Evolutionary conservation across 2,888 invertebrate species (phyloP), one percentile per base, ranked within the genome.

Genomic region (Drosophila prolongata): DNA sequence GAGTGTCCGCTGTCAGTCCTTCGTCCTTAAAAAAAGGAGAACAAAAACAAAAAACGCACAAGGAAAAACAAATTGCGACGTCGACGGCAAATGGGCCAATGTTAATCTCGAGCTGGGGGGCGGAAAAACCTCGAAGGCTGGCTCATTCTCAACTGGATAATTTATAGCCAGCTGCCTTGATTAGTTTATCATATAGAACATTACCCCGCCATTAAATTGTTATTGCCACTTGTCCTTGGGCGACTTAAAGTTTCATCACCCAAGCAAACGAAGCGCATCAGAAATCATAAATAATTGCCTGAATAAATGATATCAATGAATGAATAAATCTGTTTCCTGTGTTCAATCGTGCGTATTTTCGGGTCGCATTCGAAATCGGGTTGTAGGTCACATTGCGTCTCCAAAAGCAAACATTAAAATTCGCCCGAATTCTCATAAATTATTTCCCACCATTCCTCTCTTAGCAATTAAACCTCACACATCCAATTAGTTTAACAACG

Each of bases 401-500:
- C 55, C 34, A 34, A 13, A 24, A 10, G 19, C 24, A 13, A 43
- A 10, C 44, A 34, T 59, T 47, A 47, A 34, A 38, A 16, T 24
- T 34, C 44, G 30, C 14, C 34, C 13, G 8, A 54, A 64, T 38
- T 57, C 54, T 43, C 70, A 73, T 79, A 49, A 79, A 80, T 79
- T 78, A 79, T 80, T 80, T 79, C 37, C 47, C 38, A 52, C 38
- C 27, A 55, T 65, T 75, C 68, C 70, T 75, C 50, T 62, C 50
- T 44, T 55, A 62, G 70, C 81, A 85, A 85, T 82, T 82, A 80
- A 82, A 72, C 69, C 74, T 50, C 54, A 46, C 78, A 54, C 76
- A 76, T 82, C 78, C 80, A 82, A 85, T 85, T 81, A 78, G 75
- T 74, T 78, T 72, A n/a, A 9, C 52, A 50, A 35, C 40, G 35